Percentiles rank a stretch among this genome's conserved stretches.
Conservation (phyloP, 2,113 vertebrate genomes). For the Istiophorus platypterus region DNA sequence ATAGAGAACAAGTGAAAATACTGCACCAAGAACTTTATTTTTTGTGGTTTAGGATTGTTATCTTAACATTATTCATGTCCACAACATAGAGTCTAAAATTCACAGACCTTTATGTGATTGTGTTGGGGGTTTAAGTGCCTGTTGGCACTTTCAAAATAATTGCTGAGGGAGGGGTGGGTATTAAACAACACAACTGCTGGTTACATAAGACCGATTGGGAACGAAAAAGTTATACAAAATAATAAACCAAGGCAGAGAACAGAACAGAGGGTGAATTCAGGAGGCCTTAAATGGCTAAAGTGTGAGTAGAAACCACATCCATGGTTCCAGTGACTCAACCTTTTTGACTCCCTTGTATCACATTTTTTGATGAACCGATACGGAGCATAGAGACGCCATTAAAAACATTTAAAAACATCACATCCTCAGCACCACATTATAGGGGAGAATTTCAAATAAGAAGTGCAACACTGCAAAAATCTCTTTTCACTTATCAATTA, state of each 20-base stretch:
- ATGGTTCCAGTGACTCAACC: neutral
- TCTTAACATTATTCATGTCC: constrained; percentile 8
- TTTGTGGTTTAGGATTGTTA: neutral
- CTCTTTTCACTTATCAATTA: neutral
- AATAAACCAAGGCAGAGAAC: neutral
- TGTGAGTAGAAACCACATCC: neutral
- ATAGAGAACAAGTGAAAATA: neutral
- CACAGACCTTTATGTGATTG: constrained; percentile 10
- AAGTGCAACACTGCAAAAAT: neutral
- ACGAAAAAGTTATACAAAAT: neutral
- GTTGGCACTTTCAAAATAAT: neutral
- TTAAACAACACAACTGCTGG: neutral
- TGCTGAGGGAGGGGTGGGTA: neutral
- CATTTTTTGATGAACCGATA: constrained; percentile 7
- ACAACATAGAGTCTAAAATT: constrained; percentile 6
- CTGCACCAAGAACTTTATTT: neutral
- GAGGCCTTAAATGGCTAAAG: neutral
- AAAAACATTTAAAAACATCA: neutral
- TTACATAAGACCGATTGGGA: constrained; percentile 3
- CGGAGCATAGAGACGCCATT: neutral
- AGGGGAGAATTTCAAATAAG: neutral
- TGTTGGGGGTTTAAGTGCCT: constrained; percentile 22
- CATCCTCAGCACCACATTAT: neutral
- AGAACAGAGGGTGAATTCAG: neutral
- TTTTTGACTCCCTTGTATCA: neutral